Evolutionary conservation across 1,140 invertebrate species (phyloP).

Genomic region (Drosophila nannoptera): DNA sequence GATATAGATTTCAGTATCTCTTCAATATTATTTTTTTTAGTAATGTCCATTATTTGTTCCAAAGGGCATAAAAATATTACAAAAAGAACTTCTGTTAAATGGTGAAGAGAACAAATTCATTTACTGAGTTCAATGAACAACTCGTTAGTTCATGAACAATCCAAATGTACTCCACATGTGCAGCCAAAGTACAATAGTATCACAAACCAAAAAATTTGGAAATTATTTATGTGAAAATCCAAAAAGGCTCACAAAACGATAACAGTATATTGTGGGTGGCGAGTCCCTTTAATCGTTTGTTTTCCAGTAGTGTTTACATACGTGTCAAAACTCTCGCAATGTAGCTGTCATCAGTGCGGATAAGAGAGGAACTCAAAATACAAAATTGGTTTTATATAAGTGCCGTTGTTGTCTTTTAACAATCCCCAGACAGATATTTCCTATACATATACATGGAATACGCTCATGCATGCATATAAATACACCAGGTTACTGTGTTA

Average conservation of each 20-base stretch:
- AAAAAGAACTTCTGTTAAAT: conserved; percentile 3
- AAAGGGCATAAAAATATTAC: background rate
- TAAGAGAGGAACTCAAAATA: conserved; percentile 32
- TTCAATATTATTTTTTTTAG: too few relatives aligned
- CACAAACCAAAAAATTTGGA: conserved; percentile 48
- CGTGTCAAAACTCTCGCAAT: conserved; percentile 37
- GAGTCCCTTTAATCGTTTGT: conserved; percentile 11
- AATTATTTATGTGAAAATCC: conserved; percentile 34
- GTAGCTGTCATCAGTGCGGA: conserved; percentile 28
- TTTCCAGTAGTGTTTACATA: conserved; percentile 32
- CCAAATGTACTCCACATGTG: conserved; percentile 45
- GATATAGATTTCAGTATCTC: too few relatives aligned
- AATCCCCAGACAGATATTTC: conserved; percentile 38
- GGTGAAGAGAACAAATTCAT: conserved; percentile 22
- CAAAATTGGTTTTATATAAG: conserved; percentile 56
- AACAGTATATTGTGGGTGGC: conserved; percentile 8
- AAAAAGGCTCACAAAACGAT: conserved; percentile 9
- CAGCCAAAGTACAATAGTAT: conserved; percentile 41
- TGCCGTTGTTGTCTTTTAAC: conserved; percentile 45
- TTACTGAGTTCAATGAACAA: conserved; percentile 14
- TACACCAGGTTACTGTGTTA: conserved; percentile 18
- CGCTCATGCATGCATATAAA: conserved; percentile 8
- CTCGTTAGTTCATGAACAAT: conserved; percentile 28
- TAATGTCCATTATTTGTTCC: too few relatives aligned
- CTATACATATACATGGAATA: background rate